Base-by-base conservation (phyloP, 2,888 invertebrate genomes). In the Helleia helle region DNA sequence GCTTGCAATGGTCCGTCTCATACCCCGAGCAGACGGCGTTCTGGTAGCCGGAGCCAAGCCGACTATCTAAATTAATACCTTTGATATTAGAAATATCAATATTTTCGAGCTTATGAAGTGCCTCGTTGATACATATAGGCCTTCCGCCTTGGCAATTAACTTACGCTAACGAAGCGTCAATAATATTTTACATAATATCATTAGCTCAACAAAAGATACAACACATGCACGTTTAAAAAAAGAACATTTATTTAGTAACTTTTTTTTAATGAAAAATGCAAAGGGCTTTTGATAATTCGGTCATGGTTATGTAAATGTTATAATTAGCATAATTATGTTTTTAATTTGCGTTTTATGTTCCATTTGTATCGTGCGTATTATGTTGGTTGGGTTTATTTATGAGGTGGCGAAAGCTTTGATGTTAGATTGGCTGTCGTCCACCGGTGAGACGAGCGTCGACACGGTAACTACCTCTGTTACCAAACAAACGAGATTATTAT, bases 41-140 rank as follows among this genome's bases (percentile, higher is more conserved):
- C 47, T 55, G 49, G 58, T 50, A 58, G 60, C 49, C 58, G 56
- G 65, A 68, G 74, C 74, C 72, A 69, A 77, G 58, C 61, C 58
- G 58, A 60, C 61, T 59, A 67, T 68, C 74, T 81, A 77, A 76
- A 80, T 80, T 81, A 77, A 80, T 76, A 71, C 71, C 77, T 83
- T 81, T 77, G 72, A 75, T 81, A 83, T 80, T 75, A 67, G 58
- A 77, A 80, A 74, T 79, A 80, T 76, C 80, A 80, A 80, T 77
- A 80, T 74, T 77, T 80, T 75, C 71, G 65, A 71, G 74, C 71
- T 77, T 76, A 72, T 69, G 70, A 72, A 73, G 68, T 71, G 66
- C 68, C 65, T 61, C 67, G 63, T 56, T 62, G 64, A 66, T 62
- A 65, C 62, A 58, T 55, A 53, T 59, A 59, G 64, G 65, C 59